These are phyloP conservation scores for Rhagoletis zephyria DNA, from an alignment of 1,140 invertebrate species.

Conservation along the genomic window DNA sequence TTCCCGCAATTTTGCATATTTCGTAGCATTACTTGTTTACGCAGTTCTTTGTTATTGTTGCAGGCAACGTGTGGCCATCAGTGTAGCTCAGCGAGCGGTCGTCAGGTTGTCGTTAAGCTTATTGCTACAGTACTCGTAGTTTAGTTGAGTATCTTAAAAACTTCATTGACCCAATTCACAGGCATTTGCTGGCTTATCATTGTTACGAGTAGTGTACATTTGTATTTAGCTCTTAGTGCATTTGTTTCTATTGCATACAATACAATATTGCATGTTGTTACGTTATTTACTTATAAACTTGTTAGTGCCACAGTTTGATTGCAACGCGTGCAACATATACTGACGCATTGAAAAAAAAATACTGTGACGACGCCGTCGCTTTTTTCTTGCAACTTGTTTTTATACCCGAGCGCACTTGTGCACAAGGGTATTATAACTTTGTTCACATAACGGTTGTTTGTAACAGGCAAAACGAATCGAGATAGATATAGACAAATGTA, in stretches of 20 bases:
- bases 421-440: too few species aligned
- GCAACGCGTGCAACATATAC: slow-evolving; percentile 16
- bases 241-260: neutral
- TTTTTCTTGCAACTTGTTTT: too few species aligned
- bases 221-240: neutral
- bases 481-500: too few species aligned
- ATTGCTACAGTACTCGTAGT: neutral
- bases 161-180: slow-evolving; percentile 49
- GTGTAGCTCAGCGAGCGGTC: slow-evolving; percentile 3
- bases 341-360: neutral
- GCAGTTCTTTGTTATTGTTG: neutral
- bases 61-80: neutral
- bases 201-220: neutral
- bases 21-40: neutral
- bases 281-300: slow-evolving; percentile 16
- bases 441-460: too few species aligned
- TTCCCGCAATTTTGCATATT: slow-evolving; percentile 13
- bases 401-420: too few species aligned
- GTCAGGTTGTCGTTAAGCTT: slow-evolving; percentile 42
- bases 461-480: too few species aligned
- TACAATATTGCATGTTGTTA: neutral
- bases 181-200: neutral
- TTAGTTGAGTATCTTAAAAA: neutral
- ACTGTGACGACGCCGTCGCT: too few species aligned
- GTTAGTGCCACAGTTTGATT: slow-evolving; percentile 39